Evolutionary conservation across 2,888 invertebrate genomes (phyloP).

Genomic region (Crioceris asparagi): DNA sequence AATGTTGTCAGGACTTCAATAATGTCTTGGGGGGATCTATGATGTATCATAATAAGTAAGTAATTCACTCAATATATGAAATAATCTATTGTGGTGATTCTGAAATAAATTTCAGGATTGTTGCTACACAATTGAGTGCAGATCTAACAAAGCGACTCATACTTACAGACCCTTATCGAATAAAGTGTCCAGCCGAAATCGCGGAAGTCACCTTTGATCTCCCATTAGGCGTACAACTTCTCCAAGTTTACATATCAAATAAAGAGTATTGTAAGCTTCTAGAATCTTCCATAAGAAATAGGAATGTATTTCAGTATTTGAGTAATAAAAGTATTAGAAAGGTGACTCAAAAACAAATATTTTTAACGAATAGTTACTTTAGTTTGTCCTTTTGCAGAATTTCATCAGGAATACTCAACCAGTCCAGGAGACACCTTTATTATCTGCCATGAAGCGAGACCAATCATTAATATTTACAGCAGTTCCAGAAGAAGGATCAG

Average conservation of each 20-base stretch:
- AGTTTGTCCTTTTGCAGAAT: slow-evolving; percentile 3
- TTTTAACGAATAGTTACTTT: neutral
- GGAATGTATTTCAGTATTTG: slow-evolving; percentile 32
- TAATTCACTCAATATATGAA: no score
- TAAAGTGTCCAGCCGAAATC: slow-evolving; percentile 70
- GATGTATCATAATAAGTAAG: slow-evolving; percentile 81
- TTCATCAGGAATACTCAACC: slow-evolving; percentile 4
- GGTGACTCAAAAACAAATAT: slow-evolving; percentile 14
- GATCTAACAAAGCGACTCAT: slow-evolving; percentile 68
- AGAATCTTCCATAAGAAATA: slow-evolving; percentile 37
- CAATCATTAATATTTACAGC: slow-evolving; percentile 72
- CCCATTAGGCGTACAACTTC: slow-evolving; percentile 70
- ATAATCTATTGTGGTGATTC: no score
- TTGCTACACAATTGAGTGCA: slow-evolving; percentile 66
- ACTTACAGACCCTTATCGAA: slow-evolving; percentile 71
- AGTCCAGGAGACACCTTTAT: slow-evolving; percentile 25
- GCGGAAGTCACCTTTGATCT: slow-evolving; percentile 56
- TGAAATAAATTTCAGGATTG: slow-evolving; percentile 53
- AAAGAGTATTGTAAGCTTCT: slow-evolving; percentile 48
- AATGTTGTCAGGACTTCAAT: slow-evolving; percentile 67
- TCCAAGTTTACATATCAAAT: slow-evolving; percentile 63
- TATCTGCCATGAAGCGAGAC: slow-evolving; percentile 63
- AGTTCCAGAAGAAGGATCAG: slow-evolving; percentile 64
- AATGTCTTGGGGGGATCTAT: slow-evolving; percentile 77
- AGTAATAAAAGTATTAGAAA: slow-evolving; percentile 24